Conservation (phyloP, 2,888 invertebrate species). For the Troglohyphantes excavatus region DNA sequence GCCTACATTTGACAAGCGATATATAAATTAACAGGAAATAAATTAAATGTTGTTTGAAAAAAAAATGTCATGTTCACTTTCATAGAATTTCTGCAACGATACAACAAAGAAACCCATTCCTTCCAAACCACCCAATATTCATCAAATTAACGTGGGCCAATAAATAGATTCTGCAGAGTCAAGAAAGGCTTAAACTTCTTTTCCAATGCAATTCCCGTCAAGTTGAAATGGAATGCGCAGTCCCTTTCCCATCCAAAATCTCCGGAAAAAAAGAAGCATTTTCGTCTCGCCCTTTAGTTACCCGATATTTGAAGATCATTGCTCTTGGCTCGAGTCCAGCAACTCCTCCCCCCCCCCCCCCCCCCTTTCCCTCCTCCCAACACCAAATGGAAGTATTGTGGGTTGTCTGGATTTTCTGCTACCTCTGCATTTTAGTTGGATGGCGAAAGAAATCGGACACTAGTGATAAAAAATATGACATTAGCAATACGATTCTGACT, state of each 20-base stretch:
- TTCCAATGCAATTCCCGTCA: background rate
- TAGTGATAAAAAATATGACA: background rate
- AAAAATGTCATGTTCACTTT: too few relatives aligned
- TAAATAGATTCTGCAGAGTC: background rate
- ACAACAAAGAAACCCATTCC: too few relatives aligned
- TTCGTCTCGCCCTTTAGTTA: background rate
- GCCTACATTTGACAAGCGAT: too few relatives aligned
- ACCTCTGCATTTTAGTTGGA: background rate
- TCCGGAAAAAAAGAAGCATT: background rate
- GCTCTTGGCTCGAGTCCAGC: background rate
- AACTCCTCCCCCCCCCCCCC: background rate
- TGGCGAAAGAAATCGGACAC: background rate
- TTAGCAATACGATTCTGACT: too few relatives aligned
- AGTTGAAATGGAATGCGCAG: background rate
- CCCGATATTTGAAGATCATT: slow-evolving; percentile 2
- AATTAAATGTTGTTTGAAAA: too few relatives aligned
- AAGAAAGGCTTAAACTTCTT: background rate
- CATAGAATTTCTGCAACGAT: too few relatives aligned
- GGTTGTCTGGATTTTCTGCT: background rate
- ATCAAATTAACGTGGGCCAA: background rate
- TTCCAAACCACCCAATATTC: background rate
- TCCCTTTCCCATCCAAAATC: background rate
- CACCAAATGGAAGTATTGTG: background rate
- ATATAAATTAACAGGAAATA: too few relatives aligned
- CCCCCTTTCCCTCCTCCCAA: background rate